Evolutionary conservation across 64 coral and sea anemone genomes (phyloP).

Genomic region (Astreopora myriophthalma): DNA sequence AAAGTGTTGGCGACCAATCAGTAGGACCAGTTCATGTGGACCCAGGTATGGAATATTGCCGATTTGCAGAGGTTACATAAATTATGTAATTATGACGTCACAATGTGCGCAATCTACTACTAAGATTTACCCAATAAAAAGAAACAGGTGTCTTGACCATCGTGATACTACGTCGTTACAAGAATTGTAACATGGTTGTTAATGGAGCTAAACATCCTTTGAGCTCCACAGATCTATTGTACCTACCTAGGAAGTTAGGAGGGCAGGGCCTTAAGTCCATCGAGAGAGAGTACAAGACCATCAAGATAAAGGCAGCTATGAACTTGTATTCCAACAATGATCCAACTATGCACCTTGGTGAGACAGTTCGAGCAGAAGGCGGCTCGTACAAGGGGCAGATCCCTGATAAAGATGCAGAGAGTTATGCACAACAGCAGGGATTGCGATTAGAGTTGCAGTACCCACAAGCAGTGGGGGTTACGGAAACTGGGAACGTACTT

Average conservation of each 20-base stretch:
- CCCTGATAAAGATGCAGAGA: background rate
- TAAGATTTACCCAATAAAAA: too few relatives aligned
- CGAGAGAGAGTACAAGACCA: background rate
- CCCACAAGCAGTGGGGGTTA: background rate
- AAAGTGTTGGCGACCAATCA: conserved; percentile 1
- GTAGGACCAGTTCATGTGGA: background rate
- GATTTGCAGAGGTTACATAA: background rate
- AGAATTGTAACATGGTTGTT: background rate
- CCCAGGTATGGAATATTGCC: background rate
- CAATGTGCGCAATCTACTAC: too few relatives aligned
- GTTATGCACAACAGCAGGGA: conserved; percentile 1
- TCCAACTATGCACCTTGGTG: conserved; percentile 1
- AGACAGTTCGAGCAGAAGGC: background rate
- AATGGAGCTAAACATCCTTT: background rate
- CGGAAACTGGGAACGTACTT: background rate
- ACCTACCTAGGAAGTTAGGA: background rate
- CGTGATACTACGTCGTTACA: too few relatives aligned
- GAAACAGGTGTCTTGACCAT: too few relatives aligned
- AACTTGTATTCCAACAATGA: background rate
- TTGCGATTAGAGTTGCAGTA: background rate
- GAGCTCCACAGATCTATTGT: background rate
- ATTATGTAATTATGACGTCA: too few relatives aligned
- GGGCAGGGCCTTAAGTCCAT: background rate
- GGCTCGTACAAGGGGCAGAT: background rate
- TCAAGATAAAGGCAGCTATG: conserved; percentile 5